A percentile compares a stretch with the other conserved stretches of the same genome.
These are phyloP conservation scores for Byasa hedistus DNA, from an alignment of 2,888 invertebrate species.

Conservation along the genomic window DNA sequence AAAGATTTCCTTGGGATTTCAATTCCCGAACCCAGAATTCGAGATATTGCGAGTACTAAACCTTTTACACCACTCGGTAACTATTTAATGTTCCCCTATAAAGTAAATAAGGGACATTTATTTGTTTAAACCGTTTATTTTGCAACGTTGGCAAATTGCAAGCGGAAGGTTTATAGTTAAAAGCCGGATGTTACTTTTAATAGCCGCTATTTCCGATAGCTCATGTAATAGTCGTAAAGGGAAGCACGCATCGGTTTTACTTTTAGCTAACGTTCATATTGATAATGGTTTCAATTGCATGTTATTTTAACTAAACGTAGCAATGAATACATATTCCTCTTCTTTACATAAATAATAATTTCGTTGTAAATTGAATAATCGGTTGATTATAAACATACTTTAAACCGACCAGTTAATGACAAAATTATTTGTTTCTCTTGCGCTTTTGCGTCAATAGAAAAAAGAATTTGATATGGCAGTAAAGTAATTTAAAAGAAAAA, in stretches of 20 bases:
- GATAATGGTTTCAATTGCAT: background rate
- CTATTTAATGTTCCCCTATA: slow-evolving; percentile 15
- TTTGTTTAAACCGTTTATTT: slow-evolving; percentile 41
- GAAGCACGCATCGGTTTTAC: slow-evolving; percentile 54
- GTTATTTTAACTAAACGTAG: background rate
- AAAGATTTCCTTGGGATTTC: too few relatives aligned
- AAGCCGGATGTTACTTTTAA: slow-evolving; percentile 73
- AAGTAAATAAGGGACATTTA: slow-evolving; percentile 24
- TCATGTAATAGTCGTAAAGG: slow-evolving; percentile 60
- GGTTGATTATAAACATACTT: too few relatives aligned
- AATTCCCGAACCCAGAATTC: too few relatives aligned
- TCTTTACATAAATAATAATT: background rate
- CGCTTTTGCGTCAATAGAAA: too few relatives aligned
- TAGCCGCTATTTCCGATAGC: slow-evolving; percentile 74
- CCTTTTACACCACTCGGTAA: background rate
- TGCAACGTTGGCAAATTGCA: slow-evolving; percentile 63
- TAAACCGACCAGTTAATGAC: too few relatives aligned
- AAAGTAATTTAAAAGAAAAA: too few relatives aligned
- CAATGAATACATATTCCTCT: background rate
- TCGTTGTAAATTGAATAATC: too few relatives aligned
- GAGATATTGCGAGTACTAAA: background rate
- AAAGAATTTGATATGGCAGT: too few relatives aligned
- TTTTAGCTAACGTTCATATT: slow-evolving; percentile 32
- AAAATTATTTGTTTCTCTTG: too few relatives aligned
- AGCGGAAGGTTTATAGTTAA: slow-evolving; percentile 78